Evolutionary conservation across 2,888 invertebrate species (phyloP).

Genomic region (Serrognathus titanus): DNA sequence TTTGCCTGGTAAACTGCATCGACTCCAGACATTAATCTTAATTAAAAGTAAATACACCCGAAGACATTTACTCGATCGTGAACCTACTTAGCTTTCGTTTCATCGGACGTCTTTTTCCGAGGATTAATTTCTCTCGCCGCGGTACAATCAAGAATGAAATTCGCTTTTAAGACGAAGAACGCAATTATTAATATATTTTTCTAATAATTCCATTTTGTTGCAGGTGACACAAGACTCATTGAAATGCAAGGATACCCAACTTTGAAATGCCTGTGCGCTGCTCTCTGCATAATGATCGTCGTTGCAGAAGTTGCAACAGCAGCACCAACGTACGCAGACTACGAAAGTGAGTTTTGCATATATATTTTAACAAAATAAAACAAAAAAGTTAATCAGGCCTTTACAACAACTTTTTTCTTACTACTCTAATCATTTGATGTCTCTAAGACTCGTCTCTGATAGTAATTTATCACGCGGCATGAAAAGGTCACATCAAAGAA

Average conservation of each 20-base stretch:
- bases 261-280: constrained; percentile 41
- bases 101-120: no score
- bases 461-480: no score
- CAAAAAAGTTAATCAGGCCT: no score
- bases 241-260: constrained; percentile 30
- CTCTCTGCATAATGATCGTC: constrained; percentile 40
- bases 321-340: constrained; percentile 43
- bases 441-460: no score
- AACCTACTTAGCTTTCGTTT: no score
- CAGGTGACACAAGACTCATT: constrained; percentile 4
- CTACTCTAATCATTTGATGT: no score
- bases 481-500: no score
- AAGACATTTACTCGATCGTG: no score
- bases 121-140: no score
- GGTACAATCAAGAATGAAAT: background rate
- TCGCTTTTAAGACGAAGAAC: background rate
- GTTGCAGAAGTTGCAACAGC: constrained; percentile 41
- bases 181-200: background rate
- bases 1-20: no score
- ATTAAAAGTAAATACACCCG: background rate
- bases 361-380: no score
- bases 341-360: constrained; percentile 43
- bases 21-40: background rate
- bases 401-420: no score
- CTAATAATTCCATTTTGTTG: background rate